A percentile compares a stretch with the other conserved stretches of the same genome.
Conservation (phyloP, 2,797 vertebrate genomes). For the Halcyon chelicuti region DNA sequence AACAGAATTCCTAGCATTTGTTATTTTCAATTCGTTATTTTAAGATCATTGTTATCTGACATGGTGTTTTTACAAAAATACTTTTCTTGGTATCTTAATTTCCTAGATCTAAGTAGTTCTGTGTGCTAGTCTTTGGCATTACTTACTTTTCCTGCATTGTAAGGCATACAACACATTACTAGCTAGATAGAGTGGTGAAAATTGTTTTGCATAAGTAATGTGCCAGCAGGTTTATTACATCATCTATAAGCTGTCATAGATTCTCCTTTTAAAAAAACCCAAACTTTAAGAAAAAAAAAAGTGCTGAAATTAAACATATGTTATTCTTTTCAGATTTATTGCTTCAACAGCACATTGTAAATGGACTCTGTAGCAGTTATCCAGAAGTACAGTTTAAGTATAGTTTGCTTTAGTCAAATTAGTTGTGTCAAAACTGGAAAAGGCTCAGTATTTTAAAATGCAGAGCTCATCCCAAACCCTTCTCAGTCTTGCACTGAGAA, state of each 20-base stretch:
- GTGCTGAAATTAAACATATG: neutral
- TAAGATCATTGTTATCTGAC: neutral
- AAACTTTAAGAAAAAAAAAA: neutral
- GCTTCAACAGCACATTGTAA: slow-evolving; percentile 33
- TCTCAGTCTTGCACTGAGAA: neutral
- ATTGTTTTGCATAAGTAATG: neutral
- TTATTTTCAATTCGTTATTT: neutral
- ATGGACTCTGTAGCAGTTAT: neutral
- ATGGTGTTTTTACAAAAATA: neutral
- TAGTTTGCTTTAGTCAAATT: neutral
- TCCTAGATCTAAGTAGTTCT: neutral
- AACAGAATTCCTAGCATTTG: neutral
- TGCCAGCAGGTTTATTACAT: neutral
- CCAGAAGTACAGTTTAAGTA: neutral
- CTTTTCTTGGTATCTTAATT: accelerated
- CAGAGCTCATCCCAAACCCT: neutral
- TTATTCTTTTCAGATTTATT: slow-evolving; percentile 34
- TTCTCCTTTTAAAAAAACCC: neutral
- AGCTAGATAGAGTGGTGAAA: neutral
- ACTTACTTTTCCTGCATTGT: neutral
- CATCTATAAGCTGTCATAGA: neutral
- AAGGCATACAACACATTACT: neutral
- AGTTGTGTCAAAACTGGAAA: slow-evolving; percentile 4
- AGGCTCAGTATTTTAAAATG: neutral
- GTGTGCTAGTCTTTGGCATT: neutral